Evolutionary conservation across 53 echinoderm and acorn worm genomes (phyloP), one percentile per base, ranked within the genome.

Genomic region (Pentamera pediparva): DNA sequence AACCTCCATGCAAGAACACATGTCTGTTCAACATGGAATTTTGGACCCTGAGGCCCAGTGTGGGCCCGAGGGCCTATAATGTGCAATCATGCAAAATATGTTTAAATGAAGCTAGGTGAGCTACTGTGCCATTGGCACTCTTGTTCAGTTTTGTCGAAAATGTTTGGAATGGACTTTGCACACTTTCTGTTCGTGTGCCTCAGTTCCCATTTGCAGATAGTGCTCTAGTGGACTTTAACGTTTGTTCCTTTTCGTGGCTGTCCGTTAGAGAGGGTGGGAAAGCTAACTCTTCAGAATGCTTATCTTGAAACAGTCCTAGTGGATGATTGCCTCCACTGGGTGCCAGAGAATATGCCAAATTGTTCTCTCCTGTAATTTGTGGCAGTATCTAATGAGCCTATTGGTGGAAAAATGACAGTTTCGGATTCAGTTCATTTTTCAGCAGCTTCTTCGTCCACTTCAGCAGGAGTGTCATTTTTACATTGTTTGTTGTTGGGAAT

Each of bases 211-310:
- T 75, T 75, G 28, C n/a, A n/a, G n/a, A n/a, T n/a, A n/a, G n/a
- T n/a, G n/a, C n/a, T n/a, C n/a, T n/a, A n/a, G n/a, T n/a, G 38
- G 20, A 75, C 75, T 32, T 17, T 35, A 3, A 57, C 49, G 25
- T 57, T 32, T 17, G 30, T 56, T 3, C 2, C 36, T 26, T 26
- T 18, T 65, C 78, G 33, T 36, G 32, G 64, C 35, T 78, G 78
- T 65, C 78, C 78, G 35, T 37, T 48, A 50, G 65, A 78, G 18
- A 78, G 36, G 78, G 31, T 50, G 78, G 78, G 50, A 78, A 78
- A 63, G 78, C 64, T 18, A 78, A 29, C 32, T 48, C 28, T 65
- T 78, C 78, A 37, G 78, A 65, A 78, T 47, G 31, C 37, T 27
- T 50, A 54, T 78, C 78, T 69, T 78, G 78, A 65, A 35, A 78